Conservation (phyloP, 2,113 vertebrate species). For the Trichechus manatus region DNA sequence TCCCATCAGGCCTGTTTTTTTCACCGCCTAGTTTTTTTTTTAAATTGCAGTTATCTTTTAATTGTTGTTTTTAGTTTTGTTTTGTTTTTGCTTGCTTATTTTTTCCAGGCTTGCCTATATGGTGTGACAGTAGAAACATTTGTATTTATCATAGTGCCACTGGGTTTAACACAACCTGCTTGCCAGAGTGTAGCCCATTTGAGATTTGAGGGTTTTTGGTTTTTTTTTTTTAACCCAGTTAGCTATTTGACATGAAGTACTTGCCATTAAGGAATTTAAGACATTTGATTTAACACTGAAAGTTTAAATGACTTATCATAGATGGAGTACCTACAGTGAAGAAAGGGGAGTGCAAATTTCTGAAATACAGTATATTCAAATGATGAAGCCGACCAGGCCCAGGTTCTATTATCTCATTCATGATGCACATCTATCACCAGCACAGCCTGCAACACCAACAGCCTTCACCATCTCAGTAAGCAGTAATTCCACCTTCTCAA, state of each 20-base stretch:
- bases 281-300: slow-evolving; percentile 39
- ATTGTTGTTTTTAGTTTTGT: neutral
- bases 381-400: neutral
- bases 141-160: neutral
- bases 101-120: neutral
- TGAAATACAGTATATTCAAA: neutral
- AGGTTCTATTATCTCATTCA: neutral
- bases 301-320: neutral
- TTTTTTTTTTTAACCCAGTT: neutral
- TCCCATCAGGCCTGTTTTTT: neutral
- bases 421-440: neutral
- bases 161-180: neutral
- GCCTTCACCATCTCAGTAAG: neutral
- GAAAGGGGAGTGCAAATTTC: neutral
- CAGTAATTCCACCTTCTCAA: neutral
- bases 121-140: neutral
- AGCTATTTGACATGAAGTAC: neutral
- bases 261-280: slow-evolving; percentile 24
- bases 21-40: neutral
- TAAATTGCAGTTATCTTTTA: neutral
- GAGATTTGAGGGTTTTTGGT: neutral
- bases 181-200: neutral
- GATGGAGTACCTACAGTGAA: neutral
- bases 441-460: neutral
- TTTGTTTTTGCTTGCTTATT: neutral